Evolutionary conservation across 2,113 vertebrate genomes (phyloP).

Genomic region (cattle (Bos taurus)): DNA sequence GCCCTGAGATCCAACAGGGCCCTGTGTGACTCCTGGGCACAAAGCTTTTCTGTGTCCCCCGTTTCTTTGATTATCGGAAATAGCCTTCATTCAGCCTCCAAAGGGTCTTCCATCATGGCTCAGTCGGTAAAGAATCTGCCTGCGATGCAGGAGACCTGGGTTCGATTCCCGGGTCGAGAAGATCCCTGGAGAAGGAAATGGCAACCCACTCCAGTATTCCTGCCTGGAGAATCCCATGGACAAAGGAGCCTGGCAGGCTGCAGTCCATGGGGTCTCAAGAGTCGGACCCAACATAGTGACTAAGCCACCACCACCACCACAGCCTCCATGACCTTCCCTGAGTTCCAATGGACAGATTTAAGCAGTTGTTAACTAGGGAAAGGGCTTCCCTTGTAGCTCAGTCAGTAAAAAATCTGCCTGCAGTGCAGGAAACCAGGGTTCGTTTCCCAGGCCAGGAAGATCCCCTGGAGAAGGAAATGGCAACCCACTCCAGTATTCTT

Average conservation of each 20-base stretch:
- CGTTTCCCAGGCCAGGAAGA: not conserved
- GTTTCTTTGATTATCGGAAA: not conserved
- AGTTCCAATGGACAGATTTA: not conserved
- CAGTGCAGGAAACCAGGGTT: not conserved
- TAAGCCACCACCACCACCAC: not conserved
- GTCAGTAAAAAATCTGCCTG: not conserved
- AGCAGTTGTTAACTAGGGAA: not conserved
- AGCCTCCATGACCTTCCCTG: not conserved
- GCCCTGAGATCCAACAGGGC: not conserved
- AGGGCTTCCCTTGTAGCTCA: not conserved
- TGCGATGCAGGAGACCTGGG: not conserved
- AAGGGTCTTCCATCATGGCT: not conserved
- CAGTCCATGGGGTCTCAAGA: not conserved
- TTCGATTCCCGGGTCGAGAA: not conserved
- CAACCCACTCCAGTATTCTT: not conserved
- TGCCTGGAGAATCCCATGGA: not conserved
- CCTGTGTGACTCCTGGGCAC: not conserved
- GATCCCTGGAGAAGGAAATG: not conserved
- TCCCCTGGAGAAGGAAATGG: not conserved
- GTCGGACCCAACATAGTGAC: not conserved
- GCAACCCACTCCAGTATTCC: not conserved
- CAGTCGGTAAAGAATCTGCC: not conserved
- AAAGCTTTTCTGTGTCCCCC: not conserved
- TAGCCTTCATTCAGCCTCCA: not conserved
- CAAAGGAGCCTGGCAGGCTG: not conserved